phyloP scores from a whole-genome alignment of 2,797 vertebrate genomes.

The Amniataba percoides region DNA sequence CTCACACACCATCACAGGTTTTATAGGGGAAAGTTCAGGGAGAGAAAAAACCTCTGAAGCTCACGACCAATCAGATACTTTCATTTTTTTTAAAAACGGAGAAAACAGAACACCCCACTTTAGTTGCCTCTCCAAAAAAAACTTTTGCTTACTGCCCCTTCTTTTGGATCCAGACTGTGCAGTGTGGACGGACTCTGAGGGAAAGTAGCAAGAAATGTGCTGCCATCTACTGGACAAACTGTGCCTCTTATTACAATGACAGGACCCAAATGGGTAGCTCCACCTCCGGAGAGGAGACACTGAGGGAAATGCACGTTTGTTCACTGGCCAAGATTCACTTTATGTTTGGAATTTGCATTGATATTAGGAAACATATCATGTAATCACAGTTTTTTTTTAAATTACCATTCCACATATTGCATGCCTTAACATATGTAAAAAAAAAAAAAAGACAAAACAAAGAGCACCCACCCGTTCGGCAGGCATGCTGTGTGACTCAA shows the following conservation, averaged over 20 bases:
- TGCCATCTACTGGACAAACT: conserved; percentile 69
- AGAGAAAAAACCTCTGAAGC: conserved; percentile 50
- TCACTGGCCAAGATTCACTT: too few relatives aligned
- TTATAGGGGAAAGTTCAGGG: conserved; percentile 72
- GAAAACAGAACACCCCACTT: conserved; percentile 27
- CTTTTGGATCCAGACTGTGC: background rate
- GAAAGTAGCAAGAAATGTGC: conserved; percentile 37
- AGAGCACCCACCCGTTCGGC: too few relatives aligned
- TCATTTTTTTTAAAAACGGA: background rate
- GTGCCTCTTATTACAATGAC: too few relatives aligned
- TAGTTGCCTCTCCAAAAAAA: conserved; percentile 1
- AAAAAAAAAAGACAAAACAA: background rate
- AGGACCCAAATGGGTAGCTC: too few relatives aligned
- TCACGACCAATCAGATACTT: conserved; percentile 78
- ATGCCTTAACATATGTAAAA: too few relatives aligned
- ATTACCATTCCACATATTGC: too few relatives aligned
- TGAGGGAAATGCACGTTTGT: too few relatives aligned
- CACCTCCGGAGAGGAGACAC: too few relatives aligned
- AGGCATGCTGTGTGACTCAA: background rate
- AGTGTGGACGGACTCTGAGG: background rate
- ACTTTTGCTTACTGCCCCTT: conserved; percentile 27
- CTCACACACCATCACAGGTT: conserved; percentile 40
- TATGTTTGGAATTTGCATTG: too few relatives aligned
- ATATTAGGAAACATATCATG: too few relatives aligned
- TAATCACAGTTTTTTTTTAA: too few relatives aligned